A percentile compares a stretch with the other conserved stretches of the same genome.
phyloP scores from a whole-genome alignment of 2,888 invertebrate genomes.

The Microctonus brassicae region DNA sequence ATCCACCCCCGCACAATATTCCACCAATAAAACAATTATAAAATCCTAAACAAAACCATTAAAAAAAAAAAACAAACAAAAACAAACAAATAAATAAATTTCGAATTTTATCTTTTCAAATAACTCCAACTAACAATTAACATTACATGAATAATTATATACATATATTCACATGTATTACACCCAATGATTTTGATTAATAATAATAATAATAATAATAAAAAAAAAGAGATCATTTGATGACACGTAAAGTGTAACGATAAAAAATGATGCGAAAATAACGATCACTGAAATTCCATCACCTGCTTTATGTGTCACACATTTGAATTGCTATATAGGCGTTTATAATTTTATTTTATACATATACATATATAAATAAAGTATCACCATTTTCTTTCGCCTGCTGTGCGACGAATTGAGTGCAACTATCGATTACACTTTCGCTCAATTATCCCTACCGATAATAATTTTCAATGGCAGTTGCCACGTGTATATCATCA shows the following conservation, averaged over 20 bases:
- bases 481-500: conserved; percentile 10
- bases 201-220: too few species aligned
- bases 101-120: too few species aligned
- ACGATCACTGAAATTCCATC: not conserved
- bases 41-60: too few species aligned
- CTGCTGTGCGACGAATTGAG: conserved; percentile 15
- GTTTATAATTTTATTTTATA: too few species aligned
- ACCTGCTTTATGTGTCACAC: conserved; percentile 13
- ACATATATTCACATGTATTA: not conserved
- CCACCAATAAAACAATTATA: too few species aligned
- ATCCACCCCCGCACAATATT: too few species aligned
- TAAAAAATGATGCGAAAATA: conserved; percentile 19
- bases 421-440: conserved; percentile 51
- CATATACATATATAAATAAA: not conserved
- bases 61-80: too few species aligned
- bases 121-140: too few species aligned
- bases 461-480: conserved; percentile 1
- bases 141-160: not conserved
- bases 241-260: conserved; percentile 16
- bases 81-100: too few species aligned
- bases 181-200: not conserved
- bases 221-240: conserved; percentile 14
- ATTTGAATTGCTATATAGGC: not conserved
- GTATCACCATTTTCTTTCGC: conserved; percentile 10
- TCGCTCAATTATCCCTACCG: conserved; percentile 50